A percentile compares a stretch with the other conserved stretches of the same genome.
Conservation (phyloP, 1,140 invertebrate genomes). For the Cotesia chilonis region DNA sequence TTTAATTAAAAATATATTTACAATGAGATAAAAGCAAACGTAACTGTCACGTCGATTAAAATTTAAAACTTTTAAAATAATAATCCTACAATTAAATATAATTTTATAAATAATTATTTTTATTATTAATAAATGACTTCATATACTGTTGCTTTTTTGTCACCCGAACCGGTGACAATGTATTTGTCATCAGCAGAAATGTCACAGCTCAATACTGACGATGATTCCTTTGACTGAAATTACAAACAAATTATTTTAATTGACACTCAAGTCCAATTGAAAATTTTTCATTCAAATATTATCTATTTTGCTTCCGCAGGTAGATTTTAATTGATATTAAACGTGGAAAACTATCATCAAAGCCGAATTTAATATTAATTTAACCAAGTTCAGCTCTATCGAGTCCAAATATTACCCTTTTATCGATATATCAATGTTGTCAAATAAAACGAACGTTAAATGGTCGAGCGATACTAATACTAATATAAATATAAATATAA, state of each 20-base stretch:
- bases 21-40: slow-evolving; percentile 5
- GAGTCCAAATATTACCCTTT: no score
- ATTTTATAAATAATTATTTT: neutral
- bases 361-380: no score
- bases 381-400: no score
- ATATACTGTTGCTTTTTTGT: slow-evolving; percentile 99
- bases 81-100: slow-evolving; percentile 1
- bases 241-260: slow-evolving; percentile 16
- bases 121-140: slow-evolving; percentile 90
- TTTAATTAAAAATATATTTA: slow-evolving; percentile 37
- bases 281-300: no score
- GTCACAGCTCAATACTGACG: slow-evolving; percentile 98
- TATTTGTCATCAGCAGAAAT: slow-evolving; percentile 99
- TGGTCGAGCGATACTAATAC: no score
- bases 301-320: no score
- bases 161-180: slow-evolving; percentile 98
- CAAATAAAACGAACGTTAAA: no score
- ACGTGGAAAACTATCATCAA: no score
- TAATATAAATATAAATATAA: no score
- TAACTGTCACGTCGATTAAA: neutral
- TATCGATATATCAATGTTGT: no score
- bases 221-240: slow-evolving; percentile 96
- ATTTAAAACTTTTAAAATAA: slow-evolving; percentile 4
- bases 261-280: neutral
- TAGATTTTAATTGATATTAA: no score